Evolutionary conservation across 2,888 invertebrate genomes (phyloP), one percentile per base, ranked within the genome.

Genomic region (Deilephila porcellus): DNA sequence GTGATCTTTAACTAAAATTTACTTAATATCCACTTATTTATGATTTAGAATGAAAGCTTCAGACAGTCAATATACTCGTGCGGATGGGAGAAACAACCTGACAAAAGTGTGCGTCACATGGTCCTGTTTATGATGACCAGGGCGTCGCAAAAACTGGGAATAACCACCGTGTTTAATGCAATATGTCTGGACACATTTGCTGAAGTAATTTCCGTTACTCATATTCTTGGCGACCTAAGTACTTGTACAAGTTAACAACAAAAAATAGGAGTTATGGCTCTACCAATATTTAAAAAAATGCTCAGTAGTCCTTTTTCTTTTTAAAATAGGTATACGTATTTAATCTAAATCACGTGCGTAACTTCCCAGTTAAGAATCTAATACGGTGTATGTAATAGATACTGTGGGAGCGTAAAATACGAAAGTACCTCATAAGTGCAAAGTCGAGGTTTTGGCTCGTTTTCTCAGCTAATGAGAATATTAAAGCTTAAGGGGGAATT

Each of bases 81-180:
- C 72, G 86, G 87, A 6, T 93, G 93, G 93, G 92, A 93, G 76
- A 85, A 82, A 52, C 77, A 82, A 8, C 74, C 83, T 0, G 76
- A 89, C 75, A 81, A 77, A 60, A 74, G 79, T 64, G 77, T 84
- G 20, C 83, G 89, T 67, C 86, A 86, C 74, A 88, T 84, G 19
- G 82, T 93, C 19, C 77, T 91, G 34, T 81, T 92, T 64, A 92
- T 93, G 90, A 76, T 93, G 76, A 88, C 86, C 71, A 87, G 92
- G 74, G 86, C 91, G 11, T 79, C 80, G 3, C 79, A 80, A 11
- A 89, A 91, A 3, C 81, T 93, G 32, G 85, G 85, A 60, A 83
- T 93, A 64, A 85, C 81, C 56, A 91, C 91, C 14, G 79, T 91
- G 60, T 93, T 93, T 78, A 86, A 84, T 73, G 82, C 85, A 60